phyloP scores from a whole-genome alignment of 1,140 invertebrate genomes.

The Asobara japonica region DNA sequence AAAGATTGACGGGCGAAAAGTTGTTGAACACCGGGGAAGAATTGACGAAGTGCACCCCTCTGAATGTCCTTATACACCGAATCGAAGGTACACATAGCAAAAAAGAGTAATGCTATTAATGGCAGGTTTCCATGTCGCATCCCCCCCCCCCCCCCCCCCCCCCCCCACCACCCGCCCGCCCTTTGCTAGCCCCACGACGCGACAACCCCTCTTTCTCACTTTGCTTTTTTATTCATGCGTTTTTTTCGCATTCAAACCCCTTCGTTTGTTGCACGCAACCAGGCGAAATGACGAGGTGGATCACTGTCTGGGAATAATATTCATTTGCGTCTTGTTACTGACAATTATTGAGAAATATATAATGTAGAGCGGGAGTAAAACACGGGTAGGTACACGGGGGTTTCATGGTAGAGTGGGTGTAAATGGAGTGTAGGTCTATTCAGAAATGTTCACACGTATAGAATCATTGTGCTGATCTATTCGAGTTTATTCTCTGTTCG shows the following conservation, averaged over 20 bases:
- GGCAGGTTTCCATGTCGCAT: slow-evolving; percentile 27
- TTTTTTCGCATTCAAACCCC: slow-evolving; percentile 17
- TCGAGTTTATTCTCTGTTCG: too few species aligned
- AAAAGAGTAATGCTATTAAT: slow-evolving; percentile 43
- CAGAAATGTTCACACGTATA: too few species aligned
- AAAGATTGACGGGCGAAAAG: slow-evolving; percentile 5
- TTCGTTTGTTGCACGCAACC: slow-evolving; percentile 17
- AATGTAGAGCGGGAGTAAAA: slow-evolving; percentile 10
- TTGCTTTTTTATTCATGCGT: background rate
- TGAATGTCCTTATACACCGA: background rate
- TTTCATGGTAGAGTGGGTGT: too few species aligned
- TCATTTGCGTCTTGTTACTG: slow-evolving; percentile 31
- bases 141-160: background rate
- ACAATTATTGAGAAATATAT: slow-evolving; percentile 31
- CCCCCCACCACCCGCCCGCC: slow-evolving; percentile 16
- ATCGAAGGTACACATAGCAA: slow-evolving; percentile 15
- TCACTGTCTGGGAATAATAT: slow-evolving; percentile 38
- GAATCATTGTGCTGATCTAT: too few species aligned
- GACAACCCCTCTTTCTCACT: slow-evolving; percentile 19
- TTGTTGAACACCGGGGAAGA: background rate
- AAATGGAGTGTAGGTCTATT: too few species aligned
- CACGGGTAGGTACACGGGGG: background rate
- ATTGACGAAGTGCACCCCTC: background rate
- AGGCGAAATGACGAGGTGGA: background rate
- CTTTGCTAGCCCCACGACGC: slow-evolving; percentile 11